Conservation (phyloP, 2,113 vertebrate species). For the Notechis scutatus region DNA sequence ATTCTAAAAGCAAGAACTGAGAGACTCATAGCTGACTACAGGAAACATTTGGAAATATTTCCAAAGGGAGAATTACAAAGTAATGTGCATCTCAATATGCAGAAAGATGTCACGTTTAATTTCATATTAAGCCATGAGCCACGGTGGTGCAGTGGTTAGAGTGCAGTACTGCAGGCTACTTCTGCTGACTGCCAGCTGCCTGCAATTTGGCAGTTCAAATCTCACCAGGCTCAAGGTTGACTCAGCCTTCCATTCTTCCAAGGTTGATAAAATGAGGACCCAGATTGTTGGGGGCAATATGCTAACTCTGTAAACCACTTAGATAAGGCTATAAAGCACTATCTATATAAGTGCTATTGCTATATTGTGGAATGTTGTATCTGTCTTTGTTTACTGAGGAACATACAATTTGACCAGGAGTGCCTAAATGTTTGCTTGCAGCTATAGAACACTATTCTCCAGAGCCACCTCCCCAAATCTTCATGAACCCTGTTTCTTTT, state of each 20-base stretch:
- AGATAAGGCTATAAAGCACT: no score
- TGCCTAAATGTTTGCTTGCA: not conserved
- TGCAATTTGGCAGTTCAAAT: no score
- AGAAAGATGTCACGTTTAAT: not conserved
- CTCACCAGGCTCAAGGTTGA: no score
- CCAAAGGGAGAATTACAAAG: not conserved
- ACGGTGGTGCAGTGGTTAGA: no score
- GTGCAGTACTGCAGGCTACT: no score
- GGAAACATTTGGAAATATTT: not conserved
- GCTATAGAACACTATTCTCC: not conserved
- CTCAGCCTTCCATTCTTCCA: no score
- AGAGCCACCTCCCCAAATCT: not conserved
- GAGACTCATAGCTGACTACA: not conserved
- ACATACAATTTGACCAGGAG: not conserved
- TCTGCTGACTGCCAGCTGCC: no score
- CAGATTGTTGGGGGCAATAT: no score
- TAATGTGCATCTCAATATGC: not conserved
- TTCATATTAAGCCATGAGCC: not conserved
- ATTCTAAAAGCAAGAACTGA: not conserved
- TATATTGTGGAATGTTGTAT: not conserved
- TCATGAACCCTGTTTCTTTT: not conserved
- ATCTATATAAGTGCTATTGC: no score
- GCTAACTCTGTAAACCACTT: no score
- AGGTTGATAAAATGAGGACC: no score
- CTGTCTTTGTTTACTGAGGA: not conserved